Base-by-base conservation (phyloP, 2,888 invertebrate species). In the Drosophila ustulata region DNA sequence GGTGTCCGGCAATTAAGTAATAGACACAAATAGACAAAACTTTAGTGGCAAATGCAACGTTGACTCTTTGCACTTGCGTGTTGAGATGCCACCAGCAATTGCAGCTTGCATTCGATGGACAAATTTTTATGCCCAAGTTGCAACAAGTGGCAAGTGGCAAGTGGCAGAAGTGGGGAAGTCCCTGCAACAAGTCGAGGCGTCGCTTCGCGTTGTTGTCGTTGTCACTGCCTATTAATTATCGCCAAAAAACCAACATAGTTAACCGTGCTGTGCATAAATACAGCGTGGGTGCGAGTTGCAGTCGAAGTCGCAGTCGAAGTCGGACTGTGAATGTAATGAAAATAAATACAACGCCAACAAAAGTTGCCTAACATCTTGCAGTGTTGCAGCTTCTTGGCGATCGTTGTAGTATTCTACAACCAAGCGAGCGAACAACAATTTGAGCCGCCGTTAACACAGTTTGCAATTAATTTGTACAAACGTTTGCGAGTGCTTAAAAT, bases 221-320 rank as follows among this genome's bases (percentile, higher is more conserved):
- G 82, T 57, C 68, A 63, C 72, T 80, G 78, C 61, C 83, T 80
- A 86, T 84, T 88, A 84, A 88, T 84, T 88, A 88, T 78, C 71
- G 50, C 68, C 65, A 8, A 65, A 71, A 69, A 58, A 63, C 63
- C 41, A 62, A 58, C 73, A 77, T 57, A 47, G 67, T 57, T 59
- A 71, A 63, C 57, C 30, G 5, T 30, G 67, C 56, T 32, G 43
- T 3, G 25, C 13, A 55, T 55, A 32, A 32, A 45, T 32, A 55
- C 4, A 32, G 71, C 69, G 80, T 85, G 80, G 82, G 80, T 78
- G 76, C 26, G 46, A 58, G 43, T 53, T 37, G 32, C 32, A 32
- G 32, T 32, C 8, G 0, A 8, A 32, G 30, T 32, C 18, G 18
- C 0, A 18, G 18, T 32, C 9, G 37, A 37, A 30, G 30, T 30